Base-by-base conservation (phyloP, 1,140 invertebrate genomes). In the Brachionus rubens region DNA sequence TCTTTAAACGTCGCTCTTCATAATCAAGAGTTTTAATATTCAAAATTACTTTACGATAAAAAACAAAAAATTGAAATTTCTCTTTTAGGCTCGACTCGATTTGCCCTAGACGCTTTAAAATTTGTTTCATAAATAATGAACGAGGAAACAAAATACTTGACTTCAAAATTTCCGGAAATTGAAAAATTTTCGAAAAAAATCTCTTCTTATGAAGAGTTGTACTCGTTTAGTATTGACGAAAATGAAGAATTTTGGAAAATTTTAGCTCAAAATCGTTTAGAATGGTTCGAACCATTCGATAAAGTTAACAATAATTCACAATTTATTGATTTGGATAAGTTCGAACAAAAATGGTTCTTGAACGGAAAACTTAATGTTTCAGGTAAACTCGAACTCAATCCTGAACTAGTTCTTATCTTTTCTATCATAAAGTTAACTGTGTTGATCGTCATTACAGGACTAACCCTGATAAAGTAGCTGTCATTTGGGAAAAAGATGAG, bases 401-500 rank as follows among this genome's bases (percentile, higher is more conserved):
- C 21, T 76, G n/a, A n/a, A n/a, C n/a, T n/a, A n/a, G n/a, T n/a
- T 78, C 41, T 75, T 0, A 78, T 4, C 12, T 70, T 50, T 24
- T 47, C 50, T 19, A 14, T 46, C 16, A 52, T 80, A 3, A 79
- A 87, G 87, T 86, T 1, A 87, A 88, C 78, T 88, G 87, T 80
- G 81, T 88, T 40, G 87, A 88, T 77, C 82, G 87, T 36, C 86
- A 88, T 80, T 79, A 83, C 30, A 78, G 80, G 36, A 65, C 75
- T 10, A 75, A 82, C 75, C 85, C 85, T 3, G 80, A 87, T 65
- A 77, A 81, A 43, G 77, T 84, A 40, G 87, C 87, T 14, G 77
- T 88, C 3, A 86, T 88, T 70, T 88, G 86, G 84, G 87, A 88
- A 78, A 85, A 86, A 79, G 87, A 88, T 82, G 87, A 87, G 78